phyloP scores from a whole-genome alignment of 2,797 vertebrate species.

The Columba guinea region DNA sequence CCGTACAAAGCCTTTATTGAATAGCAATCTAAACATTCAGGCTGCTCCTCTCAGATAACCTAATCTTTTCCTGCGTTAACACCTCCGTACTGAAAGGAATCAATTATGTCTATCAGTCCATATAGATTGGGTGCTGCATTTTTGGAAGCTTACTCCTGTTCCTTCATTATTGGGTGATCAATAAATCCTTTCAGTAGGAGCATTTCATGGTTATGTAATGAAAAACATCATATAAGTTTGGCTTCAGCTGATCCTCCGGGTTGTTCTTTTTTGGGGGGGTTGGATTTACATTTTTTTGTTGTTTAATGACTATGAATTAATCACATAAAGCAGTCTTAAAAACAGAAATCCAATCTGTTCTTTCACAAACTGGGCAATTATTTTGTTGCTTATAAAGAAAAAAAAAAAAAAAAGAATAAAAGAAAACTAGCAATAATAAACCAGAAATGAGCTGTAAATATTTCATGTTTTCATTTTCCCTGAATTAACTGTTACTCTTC shows the following conservation, averaged over 20 bases:
- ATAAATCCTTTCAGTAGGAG: conserved; percentile 59
- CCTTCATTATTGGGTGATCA: conserved; percentile 60
- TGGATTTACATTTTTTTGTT: background rate
- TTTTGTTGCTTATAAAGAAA: background rate
- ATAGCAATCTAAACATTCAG: conserved; percentile 44
- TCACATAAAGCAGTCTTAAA: conserved; percentile 42
- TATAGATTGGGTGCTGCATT: conserved; percentile 29
- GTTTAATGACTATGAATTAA: conserved; percentile 29
- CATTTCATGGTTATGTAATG: background rate
- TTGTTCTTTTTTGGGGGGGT: background rate
- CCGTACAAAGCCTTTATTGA: conserved; percentile 55
- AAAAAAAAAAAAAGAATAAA: background rate
- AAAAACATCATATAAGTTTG: conserved; percentile 19
- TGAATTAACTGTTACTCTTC: conserved; percentile 31
- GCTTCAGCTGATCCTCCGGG: conserved; percentile 41
- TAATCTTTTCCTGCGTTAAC: conserved; percentile 59
- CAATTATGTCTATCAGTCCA: conserved; percentile 34
- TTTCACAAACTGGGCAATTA: background rate
- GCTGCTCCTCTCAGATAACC: conserved; percentile 51
- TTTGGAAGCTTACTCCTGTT: conserved; percentile 36
- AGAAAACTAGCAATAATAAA: conserved; percentile 7
- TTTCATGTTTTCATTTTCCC: conserved; percentile 42
- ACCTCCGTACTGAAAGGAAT: conserved; percentile 32
- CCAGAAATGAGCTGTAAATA: conserved; percentile 11
- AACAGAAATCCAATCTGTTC: conserved; percentile 21